Evolutionary conservation across 2,113 vertebrate species (phyloP).

Genomic region (Pelmatolapia mariae): DNA sequence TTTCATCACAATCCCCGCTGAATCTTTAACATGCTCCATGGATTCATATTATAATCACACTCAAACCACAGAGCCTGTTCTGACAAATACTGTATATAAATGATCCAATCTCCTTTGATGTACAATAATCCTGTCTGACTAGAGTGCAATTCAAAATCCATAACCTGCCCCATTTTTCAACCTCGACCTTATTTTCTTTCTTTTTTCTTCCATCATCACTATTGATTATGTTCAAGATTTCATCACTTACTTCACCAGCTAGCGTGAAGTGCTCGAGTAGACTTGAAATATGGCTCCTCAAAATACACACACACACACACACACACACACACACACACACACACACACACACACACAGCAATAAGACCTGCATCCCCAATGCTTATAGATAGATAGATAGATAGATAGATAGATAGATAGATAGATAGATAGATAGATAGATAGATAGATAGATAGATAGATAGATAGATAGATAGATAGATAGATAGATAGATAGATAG

Average conservation of each 20-base stretch:
- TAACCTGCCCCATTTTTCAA: neutral
- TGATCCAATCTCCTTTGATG: neutral
- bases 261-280: neutral
- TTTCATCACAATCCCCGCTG: neutral
- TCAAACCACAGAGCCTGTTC: neutral
- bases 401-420: too few relatives aligned
- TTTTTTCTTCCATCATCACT: neutral
- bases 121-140: neutral
- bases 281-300: slow-evolving; percentile 1
- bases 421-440: too few relatives aligned
- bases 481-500: too few relatives aligned
- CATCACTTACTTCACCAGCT: neutral
- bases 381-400: too few relatives aligned
- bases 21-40: slow-evolving; percentile 14
- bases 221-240: slow-evolving; percentile 18
- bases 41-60: slow-evolving; percentile 14
- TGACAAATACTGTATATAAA: slow-evolving; percentile 9
- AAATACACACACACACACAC: neutral
- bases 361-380: too few relatives aligned
- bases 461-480: too few relatives aligned
- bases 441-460: too few relatives aligned
- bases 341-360: neutral
- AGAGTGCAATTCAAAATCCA: slow-evolving; percentile 6
- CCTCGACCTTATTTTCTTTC: neutral
- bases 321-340: neutral